Conservation (phyloP, 2,797 vertebrate species). For the Vipera latastei region DNA sequence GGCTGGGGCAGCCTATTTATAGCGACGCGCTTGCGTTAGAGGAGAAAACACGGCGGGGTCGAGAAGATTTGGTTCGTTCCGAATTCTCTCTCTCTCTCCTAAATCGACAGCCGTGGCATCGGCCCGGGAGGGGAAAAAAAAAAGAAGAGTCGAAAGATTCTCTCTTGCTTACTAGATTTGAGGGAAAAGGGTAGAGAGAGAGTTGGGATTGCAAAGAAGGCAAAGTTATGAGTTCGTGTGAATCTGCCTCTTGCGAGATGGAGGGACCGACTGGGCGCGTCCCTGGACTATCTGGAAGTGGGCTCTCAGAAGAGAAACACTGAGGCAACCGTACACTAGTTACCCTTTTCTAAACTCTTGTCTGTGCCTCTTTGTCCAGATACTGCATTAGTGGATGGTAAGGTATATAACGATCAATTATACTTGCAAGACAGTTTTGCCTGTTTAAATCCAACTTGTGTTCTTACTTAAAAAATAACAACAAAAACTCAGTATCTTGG, state of each 20-base stretch:
- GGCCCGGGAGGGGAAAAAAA: too few relatives aligned
- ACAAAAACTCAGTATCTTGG: neutral
- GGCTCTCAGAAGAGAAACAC: neutral
- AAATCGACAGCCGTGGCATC: neutral
- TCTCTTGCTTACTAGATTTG: neutral
- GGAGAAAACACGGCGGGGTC: neutral
- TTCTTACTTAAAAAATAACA: neutral
- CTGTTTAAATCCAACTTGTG: neutral
- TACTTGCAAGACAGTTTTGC: neutral
- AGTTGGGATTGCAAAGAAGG: neutral
- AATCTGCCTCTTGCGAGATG: neutral
- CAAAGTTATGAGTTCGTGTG: slow-evolving; percentile 2
- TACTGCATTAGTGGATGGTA: neutral
- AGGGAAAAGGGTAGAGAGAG: neutral
- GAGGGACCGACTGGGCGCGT: neutral
- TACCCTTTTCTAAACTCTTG: neutral
- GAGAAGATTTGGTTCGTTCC: neutral
- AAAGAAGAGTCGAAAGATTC: neutral
- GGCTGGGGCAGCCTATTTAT: neutral
- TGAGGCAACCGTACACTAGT: neutral
- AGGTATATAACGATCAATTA: neutral
- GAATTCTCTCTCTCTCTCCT: neutral
- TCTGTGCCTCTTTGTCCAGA: neutral
- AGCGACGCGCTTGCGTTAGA: neutral
- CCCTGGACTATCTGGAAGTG: neutral